Evolutionary conservation across 1,140 invertebrate genomes (phyloP), one percentile per base, ranked within the genome.

Genomic region (Drosophila pandora): DNA sequence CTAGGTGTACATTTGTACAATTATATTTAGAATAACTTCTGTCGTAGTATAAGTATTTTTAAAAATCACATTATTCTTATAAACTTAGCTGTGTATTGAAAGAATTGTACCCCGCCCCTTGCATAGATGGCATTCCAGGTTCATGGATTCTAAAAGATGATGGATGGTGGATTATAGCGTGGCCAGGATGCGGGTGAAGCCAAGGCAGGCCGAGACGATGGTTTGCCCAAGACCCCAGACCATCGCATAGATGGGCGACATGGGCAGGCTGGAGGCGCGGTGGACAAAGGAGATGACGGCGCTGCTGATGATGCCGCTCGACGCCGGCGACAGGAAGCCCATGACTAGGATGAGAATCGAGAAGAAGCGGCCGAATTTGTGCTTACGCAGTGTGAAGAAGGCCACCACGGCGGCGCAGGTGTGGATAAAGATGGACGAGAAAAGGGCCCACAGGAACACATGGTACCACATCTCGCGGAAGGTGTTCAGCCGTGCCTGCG

Each of bases 391-490:
- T 53, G 96, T 97, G 43, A 95, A 95, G 92, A 98, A 97, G 21
- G 97, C 96, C 72, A 98, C 96, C 17, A 96, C 92, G n/a, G 96
- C 96, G 61, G 97, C 97, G 84, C 97, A 95, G 17, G 95, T 95
- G 92, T 99, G 97, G 49, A 98, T 96, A 90, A 98, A 95, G 83
- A 98, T 94, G 22, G 97, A 98, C 12, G 97, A 98, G 91, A 98
- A 97, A 78, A 99, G 93, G 13, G 97, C 96, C 97, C 97, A 98
- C 58, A 98, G 93, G 56, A 91, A 91, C 79, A 98, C 95, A 83
- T 97, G 96, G 92, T 98, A 98, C 97, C 97, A 98, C 96, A 99
- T 99, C 92, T 98, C 97, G 93, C 94, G 92, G 93, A 96, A 95
- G 39, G 94, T 94, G 90, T 94, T 93, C 49, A 95, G 92, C 2